Evolutionary conservation across 2,113 vertebrate genomes (phyloP), one percentile per base, ranked within the genome.

Genomic region (Xenus cinereus): DNA sequence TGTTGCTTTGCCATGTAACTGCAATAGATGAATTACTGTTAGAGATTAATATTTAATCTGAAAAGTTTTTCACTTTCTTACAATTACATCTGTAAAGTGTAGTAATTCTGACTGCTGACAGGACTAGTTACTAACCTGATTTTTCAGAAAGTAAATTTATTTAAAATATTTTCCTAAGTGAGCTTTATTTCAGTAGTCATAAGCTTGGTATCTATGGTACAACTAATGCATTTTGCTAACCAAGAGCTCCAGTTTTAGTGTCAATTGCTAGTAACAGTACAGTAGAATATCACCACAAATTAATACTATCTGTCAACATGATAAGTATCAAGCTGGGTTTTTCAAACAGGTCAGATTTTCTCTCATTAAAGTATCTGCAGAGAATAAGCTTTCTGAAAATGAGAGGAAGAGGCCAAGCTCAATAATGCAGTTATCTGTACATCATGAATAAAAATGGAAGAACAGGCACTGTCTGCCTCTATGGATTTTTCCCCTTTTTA

Each of bases 221-320:
- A 71, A 20, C n/a, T 80, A 84, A 74, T 59, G 22, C 22, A n/a
- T 80, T 94, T 95, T 51, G 6, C 32, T 82, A 91, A 88, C 59
- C 62, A 46, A 57, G 69, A 89, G 6, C 12, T 84, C 26, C 73
- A 32, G 57, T 71, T 79, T 27, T 75, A 62, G 26, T 54, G 43
- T 84, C 33, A 75, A 79, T 85, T 89, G 90, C 60, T 82, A 85
- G n/a, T 50, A 95, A 85, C 19, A 60, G 21, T 67, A 37, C 30
- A 68, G 30, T 37, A 71, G 77, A 88, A 57, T 67, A 81, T 60
- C 48, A 88, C 54, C 76, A 75, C 71, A 84, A 91, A 97, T 94
- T 94, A 94, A 88, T 83, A 80, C 48, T 30, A 72, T 84, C 67
- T 94, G 71, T 90, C 85, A 95, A 73, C 68, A 35, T 39, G 43